phyloP scores from a whole-genome alignment of 2,113 vertebrate species.

The Megalops atlanticus region DNA sequence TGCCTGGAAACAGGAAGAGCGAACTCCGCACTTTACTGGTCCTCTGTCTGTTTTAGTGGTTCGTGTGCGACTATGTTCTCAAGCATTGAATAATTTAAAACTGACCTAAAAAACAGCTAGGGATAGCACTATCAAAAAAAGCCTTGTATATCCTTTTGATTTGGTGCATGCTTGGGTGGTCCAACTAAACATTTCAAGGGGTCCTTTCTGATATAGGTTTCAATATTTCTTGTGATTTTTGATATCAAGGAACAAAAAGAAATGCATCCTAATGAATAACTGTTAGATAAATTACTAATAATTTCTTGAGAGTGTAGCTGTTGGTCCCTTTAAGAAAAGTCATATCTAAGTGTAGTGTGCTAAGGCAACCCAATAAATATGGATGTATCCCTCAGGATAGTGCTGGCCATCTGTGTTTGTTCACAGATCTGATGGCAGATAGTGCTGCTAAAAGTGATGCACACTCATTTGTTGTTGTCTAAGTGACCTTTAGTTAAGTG shows the following conservation, averaged over 20 bases:
- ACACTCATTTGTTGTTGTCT: neutral
- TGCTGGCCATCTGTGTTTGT: neutral
- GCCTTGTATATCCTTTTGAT: neutral
- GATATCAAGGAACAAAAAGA: neutral
- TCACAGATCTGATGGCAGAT: neutral
- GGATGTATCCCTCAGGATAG: slow-evolving; percentile 4
- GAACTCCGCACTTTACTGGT: neutral
- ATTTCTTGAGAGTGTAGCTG: neutral
- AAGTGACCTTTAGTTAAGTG: neutral
- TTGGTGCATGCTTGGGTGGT: neutral
- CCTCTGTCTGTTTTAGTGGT: neutral
- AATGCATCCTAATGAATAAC: neutral
- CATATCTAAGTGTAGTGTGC: neutral
- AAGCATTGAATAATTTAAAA: neutral
- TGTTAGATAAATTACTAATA: neutral
- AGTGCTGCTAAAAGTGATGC: too few relatives aligned
- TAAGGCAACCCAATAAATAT: slow-evolving; percentile 17
- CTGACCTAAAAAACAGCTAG: neutral
- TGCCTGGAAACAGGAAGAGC: neutral
- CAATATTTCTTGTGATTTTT: neutral
- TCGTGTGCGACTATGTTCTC: neutral
- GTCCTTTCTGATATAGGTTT: neutral
- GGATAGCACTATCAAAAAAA: neutral
- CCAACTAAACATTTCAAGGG: too few relatives aligned
- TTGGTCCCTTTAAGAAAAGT: neutral